Percentiles rank a stretch among this genome's conserved stretches.
phyloP scores from a whole-genome alignment of 2,888 invertebrate genomes.

The Orchesella flavescens region DNA sequence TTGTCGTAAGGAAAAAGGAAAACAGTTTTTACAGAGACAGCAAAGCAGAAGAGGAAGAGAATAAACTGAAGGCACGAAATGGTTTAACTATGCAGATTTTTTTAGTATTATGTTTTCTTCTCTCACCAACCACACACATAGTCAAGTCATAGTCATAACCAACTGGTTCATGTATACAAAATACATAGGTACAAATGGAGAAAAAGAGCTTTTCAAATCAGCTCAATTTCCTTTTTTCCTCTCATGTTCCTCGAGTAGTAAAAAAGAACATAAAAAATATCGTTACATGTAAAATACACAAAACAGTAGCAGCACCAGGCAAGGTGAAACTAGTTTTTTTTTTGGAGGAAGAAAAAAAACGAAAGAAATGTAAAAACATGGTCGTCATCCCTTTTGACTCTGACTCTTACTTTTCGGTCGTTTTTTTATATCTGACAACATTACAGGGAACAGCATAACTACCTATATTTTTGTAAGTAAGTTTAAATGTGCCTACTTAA shows the following conservation, averaged over 20 bases:
- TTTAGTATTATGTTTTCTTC: slow-evolving; percentile 30
- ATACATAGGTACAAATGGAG: neutral
- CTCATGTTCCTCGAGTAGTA: slow-evolving; percentile 27
- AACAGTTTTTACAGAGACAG: neutral
- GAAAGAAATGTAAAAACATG: slow-evolving; percentile 23
- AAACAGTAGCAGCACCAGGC: slow-evolving; percentile 3
- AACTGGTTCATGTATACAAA: neutral
- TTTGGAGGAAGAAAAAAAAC: no score
- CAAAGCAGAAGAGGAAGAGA: neutral
- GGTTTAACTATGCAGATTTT: slow-evolving; percentile 42
- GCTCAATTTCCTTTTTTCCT: slow-evolving; percentile 35
- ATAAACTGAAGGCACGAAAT: slow-evolving; percentile 5
- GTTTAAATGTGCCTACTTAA: neutral
- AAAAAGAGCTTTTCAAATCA: slow-evolving; percentile 36
- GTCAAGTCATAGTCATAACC: neutral
- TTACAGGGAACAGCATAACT: neutral
- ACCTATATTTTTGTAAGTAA: slow-evolving; percentile 10
- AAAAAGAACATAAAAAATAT: slow-evolving; percentile 46
- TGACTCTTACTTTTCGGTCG: slow-evolving; percentile 2
- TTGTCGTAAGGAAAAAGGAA: neutral
- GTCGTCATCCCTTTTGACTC: slow-evolving; percentile 41
- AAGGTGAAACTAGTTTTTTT: slow-evolving; percentile 47
- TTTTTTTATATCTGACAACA: slow-evolving; percentile 27
- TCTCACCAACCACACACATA: neutral
- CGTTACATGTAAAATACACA: slow-evolving; percentile 24